Conservation (phyloP, 1,140 invertebrate species). For the Holotrichia oblita region DNA sequence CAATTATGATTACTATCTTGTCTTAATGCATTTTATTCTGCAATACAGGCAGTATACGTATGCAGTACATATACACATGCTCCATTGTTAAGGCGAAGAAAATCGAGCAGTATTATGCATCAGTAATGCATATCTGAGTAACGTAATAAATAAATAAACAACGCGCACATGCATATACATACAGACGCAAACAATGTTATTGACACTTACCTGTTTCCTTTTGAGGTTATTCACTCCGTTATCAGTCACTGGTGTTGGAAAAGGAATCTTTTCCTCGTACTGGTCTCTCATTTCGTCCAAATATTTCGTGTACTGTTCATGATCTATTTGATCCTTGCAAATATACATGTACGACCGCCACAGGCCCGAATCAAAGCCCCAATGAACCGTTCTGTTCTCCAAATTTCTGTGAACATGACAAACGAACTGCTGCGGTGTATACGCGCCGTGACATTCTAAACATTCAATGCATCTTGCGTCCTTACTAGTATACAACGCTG, state of each 20-base stretch:
- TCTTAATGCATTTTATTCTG: neutral
- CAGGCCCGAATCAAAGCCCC: constrained; percentile 96
- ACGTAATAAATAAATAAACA: constrained; percentile 33
- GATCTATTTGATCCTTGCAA: constrained; percentile 79
- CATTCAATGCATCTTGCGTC: constrained; percentile 91
- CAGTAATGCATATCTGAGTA: constrained; percentile 23
- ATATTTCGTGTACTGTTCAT: constrained; percentile 75
- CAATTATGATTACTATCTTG: neutral
- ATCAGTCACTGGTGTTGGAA: constrained; percentile 48
- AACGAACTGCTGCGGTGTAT: constrained; percentile 91
- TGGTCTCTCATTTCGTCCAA: constrained; percentile 83
- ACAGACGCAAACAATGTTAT: constrained; percentile 33
- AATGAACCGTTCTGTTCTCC: constrained; percentile 95
- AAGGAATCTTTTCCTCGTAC: constrained; percentile 60
- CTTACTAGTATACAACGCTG: constrained; percentile 79
- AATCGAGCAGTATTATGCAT: constrained; percentile 20
- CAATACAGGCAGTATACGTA: too few species aligned
- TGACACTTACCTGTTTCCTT: constrained; percentile 57
- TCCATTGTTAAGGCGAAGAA: neutral
- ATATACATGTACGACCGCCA: constrained; percentile 93
- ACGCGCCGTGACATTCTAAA: constrained; percentile 85
- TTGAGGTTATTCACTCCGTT: constrained; percentile 48
- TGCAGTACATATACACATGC: neutral
- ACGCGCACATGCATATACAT: neutral
- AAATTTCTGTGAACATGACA: constrained; percentile 88